Base-by-base conservation (phyloP, 1,140 invertebrate species). In the Drosophila dunni region DNA sequence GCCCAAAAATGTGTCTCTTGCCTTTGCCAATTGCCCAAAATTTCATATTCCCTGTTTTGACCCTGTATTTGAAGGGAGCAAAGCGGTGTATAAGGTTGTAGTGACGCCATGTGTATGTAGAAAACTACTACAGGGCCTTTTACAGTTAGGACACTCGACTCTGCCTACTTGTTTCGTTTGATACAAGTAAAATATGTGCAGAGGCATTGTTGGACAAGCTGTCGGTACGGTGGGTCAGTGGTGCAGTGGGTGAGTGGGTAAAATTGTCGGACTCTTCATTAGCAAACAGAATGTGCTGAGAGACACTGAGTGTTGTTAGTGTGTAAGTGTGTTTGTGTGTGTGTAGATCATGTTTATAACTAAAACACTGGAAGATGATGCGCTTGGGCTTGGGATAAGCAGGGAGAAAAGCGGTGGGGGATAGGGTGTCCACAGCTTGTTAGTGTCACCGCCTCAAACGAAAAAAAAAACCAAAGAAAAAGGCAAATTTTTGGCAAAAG, bases 21-120 rank as follows among this genome's bases (percentile, higher is more conserved):
- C 75, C 74, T 78, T 78, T 70, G 79, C 53, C 80, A 83, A 83
- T 83, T 83, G 81, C 66, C 72, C n/a, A 75, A 81, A 54, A 70
- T 70, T 69, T 61, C 48, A 75, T 51, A 64, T 71, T 46, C 20
- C 50, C 63, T 65, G 54, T 45, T 15, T 38, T 60, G 38, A 44
- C 48, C 24, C 24, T 29, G 24, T 29, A 29, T 6, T 29, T 4
- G 5, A 29, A 29, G 6, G 24, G 24, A 3, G 24, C 5, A 29
- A 29, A 29, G 24, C 4, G 24, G 24, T 29, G 6, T 29, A 29
- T 29, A 5, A 29, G 24, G 24, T 29, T 2, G 17, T 1, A 20
- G 1, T 29, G 24, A 29, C 6, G 4, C 24, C 24, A 29, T 29
- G 6, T 29, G 3, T 29, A 4, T 29, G 6, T 29, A 29, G 24